A percentile compares a stretch with the other conserved stretches of the same genome.
Conservation (phyloP, 2,888 invertebrate species). For the Thumatha senex region DNA sequence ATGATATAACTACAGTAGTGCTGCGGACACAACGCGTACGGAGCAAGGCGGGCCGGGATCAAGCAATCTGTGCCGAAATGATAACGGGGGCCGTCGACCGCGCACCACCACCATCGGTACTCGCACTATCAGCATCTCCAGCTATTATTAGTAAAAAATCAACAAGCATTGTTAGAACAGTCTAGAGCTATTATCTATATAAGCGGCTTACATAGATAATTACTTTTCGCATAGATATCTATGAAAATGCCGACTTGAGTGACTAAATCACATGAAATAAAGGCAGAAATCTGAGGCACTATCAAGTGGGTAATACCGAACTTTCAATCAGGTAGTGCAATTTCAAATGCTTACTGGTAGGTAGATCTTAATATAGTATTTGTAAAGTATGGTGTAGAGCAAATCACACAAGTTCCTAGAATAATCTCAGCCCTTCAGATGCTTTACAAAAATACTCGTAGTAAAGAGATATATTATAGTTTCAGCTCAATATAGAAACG, state of each 20-base stretch:
- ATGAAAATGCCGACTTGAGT: neutral
- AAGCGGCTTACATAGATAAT: neutral
- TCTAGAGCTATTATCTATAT: conserved; percentile 18
- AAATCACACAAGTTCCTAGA: too few species aligned
- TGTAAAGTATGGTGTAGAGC: too few species aligned
- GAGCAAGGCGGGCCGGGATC: conserved; percentile 51
- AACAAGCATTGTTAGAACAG: conserved; percentile 21
- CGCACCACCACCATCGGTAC: conserved; percentile 38
- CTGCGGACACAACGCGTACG: conserved; percentile 2
- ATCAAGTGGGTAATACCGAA: too few species aligned
- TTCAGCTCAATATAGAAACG: too few species aligned
- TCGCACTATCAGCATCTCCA: conserved; percentile 35
- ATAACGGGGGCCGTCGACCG: conserved; percentile 75
- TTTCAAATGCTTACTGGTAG: too few species aligned
- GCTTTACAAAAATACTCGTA: too few species aligned
- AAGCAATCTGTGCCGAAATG: conserved; percentile 81
- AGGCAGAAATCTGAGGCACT: too few species aligned
- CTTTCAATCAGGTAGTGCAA: too few species aligned
- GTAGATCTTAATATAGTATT: too few species aligned
- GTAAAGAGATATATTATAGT: too few species aligned
- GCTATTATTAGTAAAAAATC: conserved; percentile 48
- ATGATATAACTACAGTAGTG: neutral
- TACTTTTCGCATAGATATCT: neutral
- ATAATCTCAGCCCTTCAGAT: too few species aligned
- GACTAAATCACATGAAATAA: neutral